Base-by-base conservation (phyloP, 2,797 vertebrate species). In the Micromesistius poutassou region DNA sequence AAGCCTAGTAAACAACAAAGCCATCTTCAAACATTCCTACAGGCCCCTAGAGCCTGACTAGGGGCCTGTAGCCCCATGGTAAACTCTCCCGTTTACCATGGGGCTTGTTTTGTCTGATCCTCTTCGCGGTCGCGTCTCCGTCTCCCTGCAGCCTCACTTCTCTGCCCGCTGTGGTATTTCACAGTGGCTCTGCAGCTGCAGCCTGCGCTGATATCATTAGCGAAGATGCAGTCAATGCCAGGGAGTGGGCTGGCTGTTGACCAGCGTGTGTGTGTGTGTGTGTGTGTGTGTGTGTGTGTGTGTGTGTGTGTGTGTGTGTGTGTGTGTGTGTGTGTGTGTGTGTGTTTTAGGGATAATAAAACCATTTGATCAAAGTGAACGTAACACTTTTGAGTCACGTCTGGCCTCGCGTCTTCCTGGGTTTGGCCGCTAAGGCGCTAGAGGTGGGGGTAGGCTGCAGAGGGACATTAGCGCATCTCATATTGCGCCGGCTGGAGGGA, bases 91-190 rank as follows among this genome's bases (percentile, higher is more conserved):
- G 9, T 66, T 66, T 28, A 68, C n/a, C 62, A 2, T 13, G 62
- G 9, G 12, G 62, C 9, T 68, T 28, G 62, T 28, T 28, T 28
- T 22, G 62, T 12, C 25, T 8, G n/a, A 2, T 19, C 70, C 13
- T 2, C 14, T 16, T 12, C 28, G 10, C 1, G 2, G 40, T 13
- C 3, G 72, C 42, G 28, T 3, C 19, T 30, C n/a, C 25, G 1
- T 28, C n/a, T 38, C 84, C 88, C 85, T 50, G 76, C 82, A 84
- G 89, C 89, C 89, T 92, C 90, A 88, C 91, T 90, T 91, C 89
- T 89, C 89, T 87, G 82, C 87, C 80, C 81, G 77, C 87, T 91
- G 93, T 91, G 92, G 90, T 89, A 94, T 94, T 94, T 94, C 93
- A 93, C 92, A 92, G 81, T 66, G 81, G 75, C 85, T 85, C 88